Percentiles rank a stretch among this genome's conserved stretches.
These are phyloP conservation scores for Spongilla lacustris DNA, from an alignment of 37 sponge, comb jelly and placozoan genomes.

Conservation along the genomic window DNA sequence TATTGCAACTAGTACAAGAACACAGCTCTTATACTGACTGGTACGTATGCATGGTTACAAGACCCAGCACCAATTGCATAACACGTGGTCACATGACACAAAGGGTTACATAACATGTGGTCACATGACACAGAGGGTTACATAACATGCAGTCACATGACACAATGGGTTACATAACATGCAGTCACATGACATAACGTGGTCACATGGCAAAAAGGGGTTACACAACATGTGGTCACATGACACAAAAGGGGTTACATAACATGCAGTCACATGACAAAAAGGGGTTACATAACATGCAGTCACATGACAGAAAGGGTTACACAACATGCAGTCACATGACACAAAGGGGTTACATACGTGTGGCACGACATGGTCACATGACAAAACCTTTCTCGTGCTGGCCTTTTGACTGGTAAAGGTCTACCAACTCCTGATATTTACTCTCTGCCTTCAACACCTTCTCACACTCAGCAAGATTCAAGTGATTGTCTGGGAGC, in stretches of 20 bases:
- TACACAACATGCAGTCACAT: background rate
- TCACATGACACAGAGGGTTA: too few species aligned
- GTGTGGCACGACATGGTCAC: background rate
- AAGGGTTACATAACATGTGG: too few species aligned
- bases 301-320: background rate
- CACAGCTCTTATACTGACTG: too few species aligned
- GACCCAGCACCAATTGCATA: too few species aligned
- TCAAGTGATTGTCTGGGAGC: conserved; percentile 74
- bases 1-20: too few species aligned
- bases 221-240: background rate
- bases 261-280: too few species aligned
- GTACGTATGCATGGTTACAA: too few species aligned
- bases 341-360: background rate
- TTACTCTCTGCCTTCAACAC: conserved; percentile 54
- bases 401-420: conserved; percentile 68
- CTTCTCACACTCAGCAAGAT: conserved; percentile 77
- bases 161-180: too few species aligned
- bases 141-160: too few species aligned
- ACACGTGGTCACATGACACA: background rate
- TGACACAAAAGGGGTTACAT: background rate
- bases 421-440: conserved; percentile 79
- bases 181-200: too few species aligned
- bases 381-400: conserved; percentile 70
- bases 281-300: too few species aligned
- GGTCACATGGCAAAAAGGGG: too few species aligned